Evolutionary conservation across 2,888 invertebrate genomes (phyloP).

Genomic region (Hypselothyrea guttata): DNA sequence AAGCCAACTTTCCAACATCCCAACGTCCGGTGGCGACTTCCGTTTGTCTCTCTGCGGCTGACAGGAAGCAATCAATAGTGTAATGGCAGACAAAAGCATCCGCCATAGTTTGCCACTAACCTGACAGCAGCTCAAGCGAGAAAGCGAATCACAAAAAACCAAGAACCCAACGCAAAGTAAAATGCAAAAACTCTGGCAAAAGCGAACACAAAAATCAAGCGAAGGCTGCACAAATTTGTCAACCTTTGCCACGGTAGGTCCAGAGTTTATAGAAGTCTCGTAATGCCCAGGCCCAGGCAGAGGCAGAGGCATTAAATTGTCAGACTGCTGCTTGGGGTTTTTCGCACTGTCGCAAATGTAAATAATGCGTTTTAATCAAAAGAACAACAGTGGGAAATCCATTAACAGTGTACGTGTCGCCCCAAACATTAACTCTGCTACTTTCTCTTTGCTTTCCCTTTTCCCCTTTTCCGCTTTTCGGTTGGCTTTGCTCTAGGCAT

Average conservation of each 20-base stretch:
- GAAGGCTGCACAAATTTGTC: conserved; percentile 10
- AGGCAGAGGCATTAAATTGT: conserved; percentile 3
- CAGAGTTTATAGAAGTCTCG: too few species aligned
- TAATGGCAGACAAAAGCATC: conserved; percentile 63
- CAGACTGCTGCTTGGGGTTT: neutral
- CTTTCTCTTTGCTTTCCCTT: neutral
- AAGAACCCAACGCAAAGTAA: neutral
- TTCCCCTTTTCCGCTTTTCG: conserved; percentile 77
- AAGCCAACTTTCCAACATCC: too few species aligned
- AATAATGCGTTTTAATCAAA: conserved; percentile 66
- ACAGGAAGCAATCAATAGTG: conserved; percentile 72
- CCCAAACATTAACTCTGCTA: conserved; percentile 13
- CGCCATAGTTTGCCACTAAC: conserved; percentile 10
- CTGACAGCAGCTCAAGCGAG: neutral
- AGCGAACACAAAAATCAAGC: conserved; percentile 1
- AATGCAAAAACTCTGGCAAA: neutral
- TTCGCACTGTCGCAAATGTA: conserved; percentile 48
- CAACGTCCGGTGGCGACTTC: conserved; percentile 16
- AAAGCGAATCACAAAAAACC: neutral
- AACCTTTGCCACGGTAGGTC: conserved; percentile 3
- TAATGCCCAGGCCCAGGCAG: too few species aligned
- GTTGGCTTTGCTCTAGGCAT: neutral
- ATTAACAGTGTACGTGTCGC: conserved; percentile 84
- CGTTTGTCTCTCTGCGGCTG: conserved; percentile 47
- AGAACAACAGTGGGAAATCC: conserved; percentile 55